Percentiles rank a stretch among this genome's conserved stretches.
Conservation (phyloP, 64 coral and sea anemone species). For the Cladopsammia gracilis region DNA sequence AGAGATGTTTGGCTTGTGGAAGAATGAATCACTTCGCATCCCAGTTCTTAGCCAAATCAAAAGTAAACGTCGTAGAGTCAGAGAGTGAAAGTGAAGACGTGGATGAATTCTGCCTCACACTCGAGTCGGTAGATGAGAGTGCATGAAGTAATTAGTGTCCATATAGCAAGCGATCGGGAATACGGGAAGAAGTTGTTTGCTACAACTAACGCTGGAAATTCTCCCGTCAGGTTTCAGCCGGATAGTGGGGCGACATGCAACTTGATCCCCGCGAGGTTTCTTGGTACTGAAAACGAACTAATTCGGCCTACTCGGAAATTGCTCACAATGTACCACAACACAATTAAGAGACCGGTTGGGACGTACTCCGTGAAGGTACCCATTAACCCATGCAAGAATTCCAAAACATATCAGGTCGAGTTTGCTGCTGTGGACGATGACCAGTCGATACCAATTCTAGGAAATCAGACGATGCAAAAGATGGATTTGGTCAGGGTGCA, state of each 20-base stretch:
- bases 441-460: slow-evolving; percentile 27
- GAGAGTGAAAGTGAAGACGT: slow-evolving; percentile 8
- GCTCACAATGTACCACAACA: no score
- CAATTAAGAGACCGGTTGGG: no score
- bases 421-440: no score
- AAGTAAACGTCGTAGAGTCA: neutral
- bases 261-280: slow-evolving; percentile 17
- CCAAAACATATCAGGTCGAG: no score
- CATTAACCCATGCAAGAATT: no score
- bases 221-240: slow-evolving; percentile 2
- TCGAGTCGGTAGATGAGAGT: slow-evolving; percentile 5
- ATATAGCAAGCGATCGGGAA: slow-evolving; percentile 11
- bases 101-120: slow-evolving; percentile 22
- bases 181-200: neutral
- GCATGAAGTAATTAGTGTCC: neutral
- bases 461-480: slow-evolving; percentile 27
- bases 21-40: slow-evolving; percentile 56
- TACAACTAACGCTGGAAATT: neutral
- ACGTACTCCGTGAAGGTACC: no score
- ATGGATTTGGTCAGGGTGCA: slow-evolving; percentile 47
- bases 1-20: slow-evolving; percentile 23
- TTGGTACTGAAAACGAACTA: neutral
- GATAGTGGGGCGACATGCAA: slow-evolving; percentile 2
- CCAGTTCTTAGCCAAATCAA: slow-evolving; percentile 23
- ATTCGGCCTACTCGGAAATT: no score